These are phyloP conservation scores for Conomelus anceps DNA, from an alignment of 2,888 invertebrate genomes.

Conservation along the genomic window DNA sequence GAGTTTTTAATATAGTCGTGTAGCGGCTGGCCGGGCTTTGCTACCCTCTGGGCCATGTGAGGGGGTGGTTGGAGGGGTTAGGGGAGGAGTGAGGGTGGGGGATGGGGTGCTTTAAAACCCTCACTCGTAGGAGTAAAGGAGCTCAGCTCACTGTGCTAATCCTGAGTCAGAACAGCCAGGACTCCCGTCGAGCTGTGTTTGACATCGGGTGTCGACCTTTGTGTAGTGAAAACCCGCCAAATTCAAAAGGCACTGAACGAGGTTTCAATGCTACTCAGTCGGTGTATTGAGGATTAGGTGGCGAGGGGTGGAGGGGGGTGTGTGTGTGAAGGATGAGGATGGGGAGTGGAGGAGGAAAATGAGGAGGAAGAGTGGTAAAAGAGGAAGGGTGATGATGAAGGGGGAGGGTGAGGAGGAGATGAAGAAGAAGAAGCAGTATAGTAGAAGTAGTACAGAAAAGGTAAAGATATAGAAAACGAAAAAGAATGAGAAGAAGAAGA, in stretches of 20 bases:
- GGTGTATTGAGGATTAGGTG: background rate
- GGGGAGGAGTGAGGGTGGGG: background rate
- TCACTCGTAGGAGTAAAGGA: background rate
- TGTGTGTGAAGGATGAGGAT: too few species aligned
- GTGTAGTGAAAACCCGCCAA: background rate
- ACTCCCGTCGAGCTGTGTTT: background rate
- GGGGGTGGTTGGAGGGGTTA: background rate
- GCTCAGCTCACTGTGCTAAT: background rate
- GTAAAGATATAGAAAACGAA: too few species aligned
- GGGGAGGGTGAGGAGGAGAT: too few species aligned
- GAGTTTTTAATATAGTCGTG: background rate
- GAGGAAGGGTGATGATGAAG: too few species aligned
- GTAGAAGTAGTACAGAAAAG: too few species aligned
- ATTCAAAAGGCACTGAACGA: background rate
- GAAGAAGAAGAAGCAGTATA: too few species aligned
- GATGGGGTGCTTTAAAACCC: background rate
- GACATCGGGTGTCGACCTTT: background rate
- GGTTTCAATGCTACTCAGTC: too few species aligned
- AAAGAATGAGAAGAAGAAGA: too few species aligned
- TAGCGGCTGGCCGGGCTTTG: background rate
- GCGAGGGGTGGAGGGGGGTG: background rate
- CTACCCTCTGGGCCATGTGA: too few species aligned
- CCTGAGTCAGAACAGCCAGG: background rate
- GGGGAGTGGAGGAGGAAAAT: too few species aligned
- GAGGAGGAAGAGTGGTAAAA: too few species aligned